Conservation (phyloP, 2,888 invertebrate genomes). For the Drosophila demipolita region DNA sequence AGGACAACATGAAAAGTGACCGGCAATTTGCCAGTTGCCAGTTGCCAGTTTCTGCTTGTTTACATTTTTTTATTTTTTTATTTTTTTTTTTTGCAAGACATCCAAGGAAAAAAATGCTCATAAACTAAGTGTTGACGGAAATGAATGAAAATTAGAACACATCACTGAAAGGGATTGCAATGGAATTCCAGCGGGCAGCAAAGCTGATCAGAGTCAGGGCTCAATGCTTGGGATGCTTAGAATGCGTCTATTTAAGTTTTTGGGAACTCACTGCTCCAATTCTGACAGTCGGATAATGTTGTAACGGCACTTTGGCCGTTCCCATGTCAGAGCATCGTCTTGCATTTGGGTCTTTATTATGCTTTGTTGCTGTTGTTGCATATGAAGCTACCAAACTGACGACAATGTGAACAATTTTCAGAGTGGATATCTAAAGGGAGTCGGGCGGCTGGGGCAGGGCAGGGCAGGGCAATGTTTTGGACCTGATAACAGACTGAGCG, state of each 20-base stretch:
- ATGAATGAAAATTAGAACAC: slow-evolving; percentile 10
- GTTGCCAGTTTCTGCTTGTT: background rate
- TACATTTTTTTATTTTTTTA: background rate
- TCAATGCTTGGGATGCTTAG: slow-evolving; percentile 17
- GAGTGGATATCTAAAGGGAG: slow-evolving; percentile 43
- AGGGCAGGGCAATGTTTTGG: slow-evolving; percentile 36
- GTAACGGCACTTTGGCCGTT: slow-evolving; percentile 41
- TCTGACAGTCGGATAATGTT: slow-evolving; percentile 38
- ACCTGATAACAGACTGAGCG: slow-evolving; percentile 48
- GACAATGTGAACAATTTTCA: slow-evolving; percentile 49
- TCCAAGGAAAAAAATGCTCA: background rate
- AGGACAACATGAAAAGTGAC: slow-evolving; percentile 72
- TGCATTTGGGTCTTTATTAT: slow-evolving; percentile 19
- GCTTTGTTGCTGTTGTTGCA: slow-evolving; percentile 11
- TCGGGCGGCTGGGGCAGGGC: background rate
- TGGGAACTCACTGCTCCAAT: slow-evolving; percentile 37
- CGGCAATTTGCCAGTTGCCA: slow-evolving; percentile 68
- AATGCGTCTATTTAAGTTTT: slow-evolving; percentile 20
- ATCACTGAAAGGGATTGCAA: slow-evolving; percentile 27
- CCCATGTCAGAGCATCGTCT: slow-evolving; percentile 32
- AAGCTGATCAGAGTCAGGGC: slow-evolving; percentile 18
- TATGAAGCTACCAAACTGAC: slow-evolving; percentile 51
- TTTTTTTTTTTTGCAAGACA: background rate
- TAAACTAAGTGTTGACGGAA: background rate
- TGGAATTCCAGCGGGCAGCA: background rate